Evolutionary conservation across 2,797 vertebrate species (phyloP), one percentile per base, ranked within the genome.

Genomic region (Nyctibius grandis): DNA sequence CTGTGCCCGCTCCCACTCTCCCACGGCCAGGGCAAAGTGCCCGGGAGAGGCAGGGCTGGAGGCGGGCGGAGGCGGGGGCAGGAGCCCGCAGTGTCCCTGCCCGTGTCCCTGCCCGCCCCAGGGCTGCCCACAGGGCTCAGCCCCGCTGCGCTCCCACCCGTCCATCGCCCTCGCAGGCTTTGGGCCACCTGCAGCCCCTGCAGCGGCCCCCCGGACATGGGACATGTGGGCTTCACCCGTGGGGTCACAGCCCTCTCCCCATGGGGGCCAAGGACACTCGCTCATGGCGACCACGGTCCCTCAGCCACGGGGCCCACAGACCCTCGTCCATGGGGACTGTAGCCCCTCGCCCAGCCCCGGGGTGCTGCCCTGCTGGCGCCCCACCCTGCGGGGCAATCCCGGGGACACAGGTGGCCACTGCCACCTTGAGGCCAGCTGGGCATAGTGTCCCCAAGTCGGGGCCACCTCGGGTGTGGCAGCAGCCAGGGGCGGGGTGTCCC

Each of bases 351-450:
- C 44, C 76, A 3, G 63, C 47, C 68, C 69, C 8, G 1, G 34
- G 23, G 77, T 15, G 33, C 87, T 48, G 80, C 6, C 13, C 61
- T 16, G 34, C 44, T 25, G 72, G 22, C 42, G 18, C 77, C 56
- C 61, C 33, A 15, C 40, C 72, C 87, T 50, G 69, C 11, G 5
- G 80, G 88, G 18, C 69, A 9, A 11, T 59, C 75, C 75, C 8
- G 53, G 56, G 87, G 87, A 97, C 91, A 72, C 82, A 93, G 95
- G 85, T 40, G 93, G 85, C 94, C 96, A 88, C 91, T 96, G 96
- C 95, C 96, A 97, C 72, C 96, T 92, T 92, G 95, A 97, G 95
- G 94, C 78, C 94, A 89, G 75, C 56, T 28, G 72, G 68, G 94
- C 93, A 96, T 85, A 57, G 53, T 80, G 91, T 70, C 36, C 75